A percentile compares a stretch with the other conserved stretches of the same genome.
phyloP scores from a whole-genome alignment of 2,113 vertebrate genomes.

The Aspiorhynchus laticeps region DNA sequence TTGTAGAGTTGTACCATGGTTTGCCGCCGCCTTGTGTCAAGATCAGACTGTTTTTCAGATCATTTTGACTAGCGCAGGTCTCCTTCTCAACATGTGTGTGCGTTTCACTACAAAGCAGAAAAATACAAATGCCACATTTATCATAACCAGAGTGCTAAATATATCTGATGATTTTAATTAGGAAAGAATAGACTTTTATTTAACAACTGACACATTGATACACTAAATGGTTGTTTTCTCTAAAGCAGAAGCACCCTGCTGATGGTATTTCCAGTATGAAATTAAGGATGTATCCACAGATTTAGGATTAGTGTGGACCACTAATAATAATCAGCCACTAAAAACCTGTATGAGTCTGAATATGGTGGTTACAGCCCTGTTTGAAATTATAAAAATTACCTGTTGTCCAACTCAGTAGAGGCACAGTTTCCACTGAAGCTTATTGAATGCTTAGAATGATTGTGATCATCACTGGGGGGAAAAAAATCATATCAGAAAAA shows the following conservation, averaged over 20 bases:
- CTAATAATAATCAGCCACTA: background rate
- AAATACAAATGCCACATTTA: background rate
- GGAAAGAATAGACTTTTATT: background rate
- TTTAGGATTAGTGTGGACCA: background rate
- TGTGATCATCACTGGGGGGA: background rate
- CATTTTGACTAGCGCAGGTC: constrained; percentile 61
- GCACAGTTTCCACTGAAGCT: background rate
- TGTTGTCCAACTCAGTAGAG: background rate
- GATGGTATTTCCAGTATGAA: background rate
- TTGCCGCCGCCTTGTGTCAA: constrained; percentile 75
- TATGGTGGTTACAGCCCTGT: background rate
- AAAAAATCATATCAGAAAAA: background rate
- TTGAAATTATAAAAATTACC: background rate
- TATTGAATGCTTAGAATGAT: background rate
- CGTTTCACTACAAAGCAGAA: background rate
- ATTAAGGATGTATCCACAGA: background rate
- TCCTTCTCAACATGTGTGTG: constrained; percentile 54
- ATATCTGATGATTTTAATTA: background rate
- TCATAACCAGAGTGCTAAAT: background rate
- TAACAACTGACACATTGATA: background rate
- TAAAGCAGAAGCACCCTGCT: background rate
- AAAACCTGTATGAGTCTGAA: background rate
- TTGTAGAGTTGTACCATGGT: constrained; percentile 76
- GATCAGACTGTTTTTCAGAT: constrained; percentile 75
- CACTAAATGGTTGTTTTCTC: background rate